Evolutionary conservation across 2,888 invertebrate species (phyloP).

Genomic region (Rhorus exstirpatorius): DNA sequence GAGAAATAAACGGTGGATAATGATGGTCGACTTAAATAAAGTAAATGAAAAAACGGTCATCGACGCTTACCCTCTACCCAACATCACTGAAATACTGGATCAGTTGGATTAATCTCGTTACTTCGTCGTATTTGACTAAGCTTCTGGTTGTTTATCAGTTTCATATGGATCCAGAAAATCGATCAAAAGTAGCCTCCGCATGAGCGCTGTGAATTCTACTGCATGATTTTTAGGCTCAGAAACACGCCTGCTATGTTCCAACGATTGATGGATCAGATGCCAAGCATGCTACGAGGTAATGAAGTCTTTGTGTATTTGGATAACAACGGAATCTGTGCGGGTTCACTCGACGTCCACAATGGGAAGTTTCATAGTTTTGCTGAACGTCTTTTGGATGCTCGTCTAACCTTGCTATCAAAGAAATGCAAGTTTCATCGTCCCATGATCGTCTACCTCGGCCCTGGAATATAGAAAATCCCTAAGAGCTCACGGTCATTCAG

Average conservation of each 20-base stretch:
- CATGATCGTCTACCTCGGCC: background rate
- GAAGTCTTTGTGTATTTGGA: conserved; percentile 49
- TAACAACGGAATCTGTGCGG: conserved; percentile 47
- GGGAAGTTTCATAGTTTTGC: conserved; percentile 18
- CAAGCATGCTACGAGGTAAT: background rate
- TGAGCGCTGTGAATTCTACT: conserved; percentile 22
- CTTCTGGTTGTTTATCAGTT: conserved; percentile 48
- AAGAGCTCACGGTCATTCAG: too few relatives aligned
- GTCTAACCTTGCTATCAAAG: conserved; percentile 31
- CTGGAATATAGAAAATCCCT: background rate
- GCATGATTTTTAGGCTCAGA: conserved; percentile 21
- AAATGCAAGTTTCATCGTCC: background rate
- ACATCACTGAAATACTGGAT: conserved; percentile 76
- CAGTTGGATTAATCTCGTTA: conserved; percentile 72
- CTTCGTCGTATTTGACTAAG: conserved; percentile 46
- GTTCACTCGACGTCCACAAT: conserved; percentile 27
- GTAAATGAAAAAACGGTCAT: conserved; percentile 76
- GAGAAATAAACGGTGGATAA: conserved; percentile 68
- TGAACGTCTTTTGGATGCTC: background rate
- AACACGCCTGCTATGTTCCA: background rate
- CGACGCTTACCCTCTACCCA: conserved; percentile 76
- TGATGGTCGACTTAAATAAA: conserved; percentile 76
- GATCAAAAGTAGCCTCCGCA: conserved; percentile 29
- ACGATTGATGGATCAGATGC: background rate
- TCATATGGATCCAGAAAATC: conserved; percentile 17